These are phyloP conservation scores for Philantomba maxwellii DNA, from an alignment of 2,113 vertebrate genomes.

Conservation along the genomic window DNA sequence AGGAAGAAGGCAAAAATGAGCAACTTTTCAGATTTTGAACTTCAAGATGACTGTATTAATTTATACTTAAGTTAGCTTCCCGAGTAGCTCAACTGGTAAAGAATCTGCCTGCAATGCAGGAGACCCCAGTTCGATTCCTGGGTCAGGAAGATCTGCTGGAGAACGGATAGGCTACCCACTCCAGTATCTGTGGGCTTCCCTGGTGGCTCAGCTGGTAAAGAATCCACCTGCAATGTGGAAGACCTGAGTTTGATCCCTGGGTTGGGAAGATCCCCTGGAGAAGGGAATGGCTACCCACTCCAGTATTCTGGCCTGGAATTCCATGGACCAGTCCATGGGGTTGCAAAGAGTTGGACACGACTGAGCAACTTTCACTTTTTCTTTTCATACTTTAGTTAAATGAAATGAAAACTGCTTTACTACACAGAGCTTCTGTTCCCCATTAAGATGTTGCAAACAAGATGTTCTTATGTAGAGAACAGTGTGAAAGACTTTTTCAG, in stretches of 20 bases:
- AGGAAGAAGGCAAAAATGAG: neutral
- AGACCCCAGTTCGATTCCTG: neutral
- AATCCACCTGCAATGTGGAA: neutral
- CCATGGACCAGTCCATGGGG: neutral
- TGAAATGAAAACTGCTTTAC: neutral
- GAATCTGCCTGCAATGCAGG: neutral
- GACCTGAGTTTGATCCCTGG: neutral
- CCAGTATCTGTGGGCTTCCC: neutral
- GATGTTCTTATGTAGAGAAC: neutral
- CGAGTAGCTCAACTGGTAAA: neutral
- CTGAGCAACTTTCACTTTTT: neutral
- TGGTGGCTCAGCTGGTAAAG: neutral
- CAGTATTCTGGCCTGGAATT: neutral
- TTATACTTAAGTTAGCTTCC: neutral
- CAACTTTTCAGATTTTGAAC: neutral
- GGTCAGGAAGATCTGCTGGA: neutral
- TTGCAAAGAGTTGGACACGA: neutral
- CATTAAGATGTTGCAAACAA: neutral
- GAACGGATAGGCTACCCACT: neutral
- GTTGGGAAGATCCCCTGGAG: neutral
- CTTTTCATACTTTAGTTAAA: neutral
- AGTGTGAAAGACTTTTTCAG: neutral
- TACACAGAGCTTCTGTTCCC: neutral
- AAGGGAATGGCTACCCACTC: neutral
- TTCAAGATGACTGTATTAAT: neutral